phyloP scores from a whole-genome alignment of 2,888 invertebrate species.

The Patella caerulea region DNA sequence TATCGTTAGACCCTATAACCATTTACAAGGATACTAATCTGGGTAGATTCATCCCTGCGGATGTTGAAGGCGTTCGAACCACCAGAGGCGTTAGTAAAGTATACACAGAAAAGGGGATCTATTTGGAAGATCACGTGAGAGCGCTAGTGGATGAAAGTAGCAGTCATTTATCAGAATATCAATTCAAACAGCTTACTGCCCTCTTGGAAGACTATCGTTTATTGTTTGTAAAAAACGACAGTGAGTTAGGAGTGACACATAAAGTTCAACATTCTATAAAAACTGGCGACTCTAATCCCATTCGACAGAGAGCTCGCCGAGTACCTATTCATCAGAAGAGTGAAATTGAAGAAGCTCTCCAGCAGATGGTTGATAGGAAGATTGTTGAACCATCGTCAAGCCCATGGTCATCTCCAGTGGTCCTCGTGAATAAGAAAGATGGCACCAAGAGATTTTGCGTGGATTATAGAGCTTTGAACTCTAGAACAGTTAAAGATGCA shows the following conservation, averaged over 20 bases:
- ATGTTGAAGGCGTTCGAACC: neutral
- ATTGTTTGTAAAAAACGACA: conserved; percentile 17
- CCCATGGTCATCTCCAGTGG: conserved; percentile 27
- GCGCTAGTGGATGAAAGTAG: conserved; percentile 1
- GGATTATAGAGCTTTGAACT: conserved; percentile 23
- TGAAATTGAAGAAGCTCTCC: conserved; percentile 17
- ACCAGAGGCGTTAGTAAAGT: too few species aligned
- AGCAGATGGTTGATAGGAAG: conserved; percentile 23
- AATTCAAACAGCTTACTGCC: conserved; percentile 8
- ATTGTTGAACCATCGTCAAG: conserved; percentile 26
- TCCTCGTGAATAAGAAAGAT: conserved; percentile 28
- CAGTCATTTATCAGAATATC: conserved; percentile 12
- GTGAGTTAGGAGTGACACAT: conserved; percentile 21
- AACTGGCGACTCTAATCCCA: conserved; percentile 18
- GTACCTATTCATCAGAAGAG: conserved; percentile 22
- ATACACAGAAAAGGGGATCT: too few species aligned
- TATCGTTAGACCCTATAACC: conserved; percentile 3
- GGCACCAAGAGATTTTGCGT: conserved; percentile 22
- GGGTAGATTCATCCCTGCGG: neutral
- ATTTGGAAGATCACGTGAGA: too few species aligned
- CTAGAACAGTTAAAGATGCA: neutral
- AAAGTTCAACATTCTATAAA: conserved; percentile 23
- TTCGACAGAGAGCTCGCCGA: conserved; percentile 24
- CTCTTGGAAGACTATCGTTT: conserved; percentile 18
- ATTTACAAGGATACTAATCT: conserved; percentile 18